phyloP scores from a whole-genome alignment of 2,113 vertebrate genomes.

The Hystrix cristata region DNA sequence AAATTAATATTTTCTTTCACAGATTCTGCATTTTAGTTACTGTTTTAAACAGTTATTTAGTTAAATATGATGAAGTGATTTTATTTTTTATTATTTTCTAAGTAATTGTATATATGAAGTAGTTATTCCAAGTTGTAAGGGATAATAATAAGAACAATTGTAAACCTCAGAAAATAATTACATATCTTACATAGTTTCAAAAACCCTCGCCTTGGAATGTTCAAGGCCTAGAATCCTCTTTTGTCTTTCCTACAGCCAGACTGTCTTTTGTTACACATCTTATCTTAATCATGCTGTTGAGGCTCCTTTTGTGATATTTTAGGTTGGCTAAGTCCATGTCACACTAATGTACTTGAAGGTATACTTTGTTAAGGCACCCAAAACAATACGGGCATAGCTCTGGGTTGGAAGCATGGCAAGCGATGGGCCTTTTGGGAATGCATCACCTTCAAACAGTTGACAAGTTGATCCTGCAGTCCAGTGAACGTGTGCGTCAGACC shows the following conservation, averaged over 20 bases:
- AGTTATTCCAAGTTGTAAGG: background rate
- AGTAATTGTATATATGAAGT: background rate
- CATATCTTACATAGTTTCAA: background rate
- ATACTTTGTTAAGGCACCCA: background rate
- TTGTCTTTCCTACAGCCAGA: background rate
- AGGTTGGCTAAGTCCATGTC: background rate
- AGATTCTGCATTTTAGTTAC: background rate
- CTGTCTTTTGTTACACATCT: background rate
- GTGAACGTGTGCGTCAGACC: background rate
- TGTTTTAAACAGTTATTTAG: background rate
- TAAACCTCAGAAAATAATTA: background rate
- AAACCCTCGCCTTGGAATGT: background rate
- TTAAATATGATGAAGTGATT: background rate
- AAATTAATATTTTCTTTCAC: background rate
- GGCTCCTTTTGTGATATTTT: background rate
- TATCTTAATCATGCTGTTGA: background rate
- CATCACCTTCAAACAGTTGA: background rate
- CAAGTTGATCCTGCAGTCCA: background rate
- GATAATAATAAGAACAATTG: background rate
- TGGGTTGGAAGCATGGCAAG: background rate
- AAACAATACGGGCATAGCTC: background rate
- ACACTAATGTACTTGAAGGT: background rate
- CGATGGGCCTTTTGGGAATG: background rate
- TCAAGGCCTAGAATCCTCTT: background rate
- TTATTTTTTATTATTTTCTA: constrained; percentile 31